phyloP scores from a whole-genome alignment of 2,113 vertebrate genomes.

The Sminthopsis crassicaudata region DNA sequence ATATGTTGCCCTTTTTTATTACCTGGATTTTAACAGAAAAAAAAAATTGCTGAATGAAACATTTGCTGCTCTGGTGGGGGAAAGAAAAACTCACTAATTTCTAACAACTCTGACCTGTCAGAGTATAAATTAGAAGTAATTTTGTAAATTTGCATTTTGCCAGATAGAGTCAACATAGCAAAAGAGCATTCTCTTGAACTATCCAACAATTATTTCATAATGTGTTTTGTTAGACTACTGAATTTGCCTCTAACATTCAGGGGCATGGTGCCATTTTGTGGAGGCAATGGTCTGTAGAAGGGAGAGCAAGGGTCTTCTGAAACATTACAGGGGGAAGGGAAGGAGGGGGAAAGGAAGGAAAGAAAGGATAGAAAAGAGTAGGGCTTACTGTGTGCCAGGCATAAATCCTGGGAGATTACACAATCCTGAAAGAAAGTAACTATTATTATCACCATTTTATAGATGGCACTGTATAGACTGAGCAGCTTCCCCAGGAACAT shows the following conservation, averaged over 20 bases:
- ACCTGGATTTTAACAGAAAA: too few relatives aligned
- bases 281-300: background rate
- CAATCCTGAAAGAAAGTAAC: too few relatives aligned
- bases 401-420: too few relatives aligned
- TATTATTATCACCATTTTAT: too few relatives aligned
- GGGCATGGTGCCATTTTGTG: background rate
- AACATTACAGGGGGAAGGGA: background rate
- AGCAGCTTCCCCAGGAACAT: too few relatives aligned
- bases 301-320: background rate
- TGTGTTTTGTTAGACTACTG: background rate
- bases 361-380: too few relatives aligned
- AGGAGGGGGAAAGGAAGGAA: too few relatives aligned
- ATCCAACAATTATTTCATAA: background rate
- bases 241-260: background rate
- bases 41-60: background rate
- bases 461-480: too few relatives aligned
- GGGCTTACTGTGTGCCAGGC: too few relatives aligned
- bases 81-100: background rate
- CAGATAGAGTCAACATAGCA: background rate
- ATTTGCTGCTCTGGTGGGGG: background rate
- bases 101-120: background rate
- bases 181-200: background rate
- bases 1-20: too few relatives aligned
- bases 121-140: background rate
- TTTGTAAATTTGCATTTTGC: background rate